phyloP scores from a whole-genome alignment of 2,797 vertebrate species.

The Siniperca undulata region DNA sequence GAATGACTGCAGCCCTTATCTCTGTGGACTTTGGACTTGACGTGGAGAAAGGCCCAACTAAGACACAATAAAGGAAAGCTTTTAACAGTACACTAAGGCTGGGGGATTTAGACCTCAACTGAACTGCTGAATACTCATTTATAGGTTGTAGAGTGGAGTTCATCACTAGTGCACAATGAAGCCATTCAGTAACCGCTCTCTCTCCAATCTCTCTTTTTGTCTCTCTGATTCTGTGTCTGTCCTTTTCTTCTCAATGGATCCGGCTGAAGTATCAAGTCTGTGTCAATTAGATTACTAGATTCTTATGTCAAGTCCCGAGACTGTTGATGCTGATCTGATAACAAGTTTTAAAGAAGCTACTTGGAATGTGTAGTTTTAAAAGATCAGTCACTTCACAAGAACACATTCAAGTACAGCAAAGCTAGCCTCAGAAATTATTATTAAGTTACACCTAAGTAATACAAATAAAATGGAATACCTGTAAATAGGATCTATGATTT shows the following conservation, averaged over 20 bases:
- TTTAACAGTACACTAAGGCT: constrained; percentile 32
- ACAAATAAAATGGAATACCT: not conserved
- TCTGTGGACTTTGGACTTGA: constrained; percentile 36
- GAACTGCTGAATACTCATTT: constrained; percentile 24
- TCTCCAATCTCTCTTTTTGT: constrained; percentile 15
- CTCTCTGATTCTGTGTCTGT: constrained; percentile 4
- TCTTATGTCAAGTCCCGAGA: not conserved
- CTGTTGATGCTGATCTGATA: not conserved
- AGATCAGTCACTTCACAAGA: not conserved
- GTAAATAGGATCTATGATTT: not conserved
- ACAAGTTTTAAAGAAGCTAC: not conserved
- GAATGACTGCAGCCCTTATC: constrained; percentile 35
- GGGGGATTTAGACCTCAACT: constrained; percentile 22
- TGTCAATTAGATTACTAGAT: constrained; percentile 11
- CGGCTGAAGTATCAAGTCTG: not conserved
- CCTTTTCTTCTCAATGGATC: constrained; percentile 16
- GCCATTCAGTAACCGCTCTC: constrained; percentile 17
- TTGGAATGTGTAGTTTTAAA: not conserved
- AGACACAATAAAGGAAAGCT: constrained; percentile 45
- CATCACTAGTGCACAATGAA: constrained; percentile 37
- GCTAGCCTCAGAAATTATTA: not conserved
- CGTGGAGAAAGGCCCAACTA: not conserved
- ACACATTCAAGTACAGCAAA: not conserved
- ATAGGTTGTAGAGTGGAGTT: constrained; percentile 33
- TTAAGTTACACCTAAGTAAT: not conserved